phyloP scores from a whole-genome alignment of 2,113 vertebrate species.

The Oplegnathus fasciatus region DNA sequence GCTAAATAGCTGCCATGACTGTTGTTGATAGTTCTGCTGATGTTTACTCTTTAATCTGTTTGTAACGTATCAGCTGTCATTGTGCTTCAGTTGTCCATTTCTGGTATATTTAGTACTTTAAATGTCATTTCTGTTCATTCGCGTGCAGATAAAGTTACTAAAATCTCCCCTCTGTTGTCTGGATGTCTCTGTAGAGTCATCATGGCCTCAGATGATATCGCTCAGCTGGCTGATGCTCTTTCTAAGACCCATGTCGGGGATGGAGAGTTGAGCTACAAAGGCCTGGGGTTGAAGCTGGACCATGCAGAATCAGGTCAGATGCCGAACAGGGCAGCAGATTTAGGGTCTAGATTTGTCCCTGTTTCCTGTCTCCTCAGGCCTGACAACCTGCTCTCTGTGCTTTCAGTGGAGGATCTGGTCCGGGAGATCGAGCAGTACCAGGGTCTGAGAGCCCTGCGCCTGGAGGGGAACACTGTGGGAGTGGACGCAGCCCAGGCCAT shows the following conservation, averaged over 20 bases:
- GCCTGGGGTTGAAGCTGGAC: slow-evolving; percentile 93
- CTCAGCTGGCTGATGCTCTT: slow-evolving; percentile 90
- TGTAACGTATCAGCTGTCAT: background rate
- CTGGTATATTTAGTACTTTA: fast-evolving
- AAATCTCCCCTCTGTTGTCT: background rate
- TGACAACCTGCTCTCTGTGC: slow-evolving; percentile 7
- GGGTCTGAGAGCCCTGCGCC: slow-evolving; percentile 88
- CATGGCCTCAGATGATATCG: slow-evolving; percentile 94
- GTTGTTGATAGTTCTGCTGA: background rate
- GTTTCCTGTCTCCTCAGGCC: background rate
- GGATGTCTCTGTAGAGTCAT: slow-evolving; percentile 25
- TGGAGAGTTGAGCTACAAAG: slow-evolving; percentile 94
- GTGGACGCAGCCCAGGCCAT: slow-evolving; percentile 95
- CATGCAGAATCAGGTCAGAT: slow-evolving; percentile 89
- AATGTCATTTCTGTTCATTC: background rate
- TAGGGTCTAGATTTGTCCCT: background rate
- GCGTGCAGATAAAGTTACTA: background rate
- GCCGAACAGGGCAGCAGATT: background rate
- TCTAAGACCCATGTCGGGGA: slow-evolving; percentile 92
- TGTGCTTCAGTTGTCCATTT: background rate
- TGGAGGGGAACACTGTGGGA: slow-evolving; percentile 97
- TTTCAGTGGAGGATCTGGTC: slow-evolving; percentile 88
- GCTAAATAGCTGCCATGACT: slow-evolving; percentile 46
- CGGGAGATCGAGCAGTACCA: slow-evolving; percentile 89
- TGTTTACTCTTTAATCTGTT: background rate